Percentiles rank a stretch among this genome's conserved stretches.
These are phyloP conservation scores for Yponomeuta sedellus DNA, from an alignment of 2,888 invertebrate species.

Conservation along the genomic window DNA sequence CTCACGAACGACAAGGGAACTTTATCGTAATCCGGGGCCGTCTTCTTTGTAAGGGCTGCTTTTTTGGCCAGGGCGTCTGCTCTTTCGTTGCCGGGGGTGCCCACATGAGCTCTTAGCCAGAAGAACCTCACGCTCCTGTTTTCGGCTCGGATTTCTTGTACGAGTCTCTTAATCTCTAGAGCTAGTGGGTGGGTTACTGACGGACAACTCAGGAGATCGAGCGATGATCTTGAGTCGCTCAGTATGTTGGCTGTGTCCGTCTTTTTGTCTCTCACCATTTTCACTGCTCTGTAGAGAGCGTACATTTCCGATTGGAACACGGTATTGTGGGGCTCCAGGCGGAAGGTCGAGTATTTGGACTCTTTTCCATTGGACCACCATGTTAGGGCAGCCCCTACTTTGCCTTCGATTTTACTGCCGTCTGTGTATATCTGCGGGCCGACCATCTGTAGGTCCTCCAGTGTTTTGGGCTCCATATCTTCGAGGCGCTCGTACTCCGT, in stretches of 20 bases:
- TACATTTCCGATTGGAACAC: background rate
- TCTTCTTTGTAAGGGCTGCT: background rate
- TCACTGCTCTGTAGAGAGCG: background rate
- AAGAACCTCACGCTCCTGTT: background rate
- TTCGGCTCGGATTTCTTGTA: background rate
- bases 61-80: background rate
- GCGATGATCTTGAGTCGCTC: slow-evolving; percentile 4
- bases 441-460: slow-evolving; percentile 2
- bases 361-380: background rate
- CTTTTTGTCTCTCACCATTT: background rate
- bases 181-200: no score
- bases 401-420: no score
- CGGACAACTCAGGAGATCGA: background rate
- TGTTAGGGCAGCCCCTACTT: background rate
- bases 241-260: background rate
- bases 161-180: background rate
- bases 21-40: no score
- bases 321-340: background rate
- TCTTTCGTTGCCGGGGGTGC: background rate
- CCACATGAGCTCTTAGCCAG: background rate
- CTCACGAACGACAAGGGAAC: background rate
- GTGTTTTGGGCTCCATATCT: background rate
- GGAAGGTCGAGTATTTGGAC: background rate
- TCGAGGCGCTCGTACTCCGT: no score
- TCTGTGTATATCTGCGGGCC: background rate